These are phyloP conservation scores for Alexandromys oeconomus DNA, from an alignment of 2,797 vertebrate genomes.

Conservation along the genomic window DNA sequence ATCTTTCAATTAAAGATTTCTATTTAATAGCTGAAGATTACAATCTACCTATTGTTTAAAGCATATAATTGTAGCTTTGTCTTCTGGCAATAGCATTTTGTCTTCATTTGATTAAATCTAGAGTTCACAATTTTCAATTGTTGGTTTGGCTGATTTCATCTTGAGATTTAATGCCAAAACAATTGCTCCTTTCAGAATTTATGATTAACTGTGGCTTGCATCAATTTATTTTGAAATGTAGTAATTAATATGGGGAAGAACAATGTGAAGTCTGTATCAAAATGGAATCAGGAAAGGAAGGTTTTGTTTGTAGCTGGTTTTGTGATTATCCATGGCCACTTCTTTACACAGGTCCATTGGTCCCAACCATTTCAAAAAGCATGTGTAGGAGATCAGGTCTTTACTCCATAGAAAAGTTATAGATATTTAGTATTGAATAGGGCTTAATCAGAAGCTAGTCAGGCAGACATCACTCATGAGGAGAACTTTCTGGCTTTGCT, in stretches of 20 bases:
- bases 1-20: conserved; percentile 71
- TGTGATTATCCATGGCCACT: background rate
- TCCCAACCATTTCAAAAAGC: background rate
- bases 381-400: background rate
- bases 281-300: background rate
- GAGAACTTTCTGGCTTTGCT: background rate
- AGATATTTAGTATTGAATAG: background rate
- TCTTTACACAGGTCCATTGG: background rate
- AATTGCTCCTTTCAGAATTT: conserved; percentile 29
- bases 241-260: conserved; percentile 46
- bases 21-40: conserved; percentile 39
- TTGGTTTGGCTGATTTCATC: conserved; percentile 57
- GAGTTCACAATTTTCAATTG: conserved; percentile 54
- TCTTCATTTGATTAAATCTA: conserved; percentile 69
- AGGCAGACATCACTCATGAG: background rate
- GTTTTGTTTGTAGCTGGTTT: background rate
- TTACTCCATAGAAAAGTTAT: background rate
- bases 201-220: background rate
- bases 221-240: conserved; percentile 63
- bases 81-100: conserved; percentile 55
- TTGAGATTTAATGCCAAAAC: conserved; percentile 47
- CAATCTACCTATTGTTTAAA: conserved; percentile 56
- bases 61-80: conserved; percentile 55
- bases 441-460: background rate
- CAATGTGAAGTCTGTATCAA: background rate